Base-by-base conservation (phyloP, 2,113 vertebrate genomes). In the Pao palembangensis region DNA sequence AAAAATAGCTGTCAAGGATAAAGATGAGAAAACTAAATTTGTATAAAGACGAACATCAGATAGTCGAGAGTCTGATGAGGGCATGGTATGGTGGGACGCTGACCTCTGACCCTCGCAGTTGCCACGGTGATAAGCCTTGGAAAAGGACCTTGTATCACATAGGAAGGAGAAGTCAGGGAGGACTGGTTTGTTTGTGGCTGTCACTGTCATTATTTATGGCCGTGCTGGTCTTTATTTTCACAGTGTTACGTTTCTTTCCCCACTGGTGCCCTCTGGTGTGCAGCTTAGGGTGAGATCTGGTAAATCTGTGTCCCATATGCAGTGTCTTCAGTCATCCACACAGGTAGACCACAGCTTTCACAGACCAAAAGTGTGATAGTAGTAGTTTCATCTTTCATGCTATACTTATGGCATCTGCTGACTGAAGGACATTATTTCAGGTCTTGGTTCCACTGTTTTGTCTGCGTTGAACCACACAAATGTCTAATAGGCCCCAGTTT, bases 211-310 rank as follows among this genome's bases (percentile, higher is more conserved):
- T 64, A 55, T 65, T 42, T 56, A 43, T 57, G 23, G 28, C 25
- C 77, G 63, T 71, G 75, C 54, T 54, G 43, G 25, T 75, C 66
- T 61, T 54, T 62, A 76, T 85, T 90, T 89, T 80, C 66, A 79
- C 59, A 85, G 87, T 78, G 44, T 86, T 55, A 60, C 63, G 69
- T 87, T 88, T 80, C 79, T 77, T 48, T 51, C 44, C 65, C 67
- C 79, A 64, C 80, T 50, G 65, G 62, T 19, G 17, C 16, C 66
- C 69, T 58, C 57, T 79, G 68, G 51, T 51, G 42, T 51, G 56
- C 69, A 57, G 61, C 28, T 71, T 49, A 49, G 48, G 60, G 62
- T 31, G 19, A 42, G 11, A 48, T 69, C 28, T 70, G 43, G 44
- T 16, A 19, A 51, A 59, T 62, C 63, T 72, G 80, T 44, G 46